Conservation (phyloP, 1,140 invertebrate genomes). For the Phocides pigmalion region DNA sequence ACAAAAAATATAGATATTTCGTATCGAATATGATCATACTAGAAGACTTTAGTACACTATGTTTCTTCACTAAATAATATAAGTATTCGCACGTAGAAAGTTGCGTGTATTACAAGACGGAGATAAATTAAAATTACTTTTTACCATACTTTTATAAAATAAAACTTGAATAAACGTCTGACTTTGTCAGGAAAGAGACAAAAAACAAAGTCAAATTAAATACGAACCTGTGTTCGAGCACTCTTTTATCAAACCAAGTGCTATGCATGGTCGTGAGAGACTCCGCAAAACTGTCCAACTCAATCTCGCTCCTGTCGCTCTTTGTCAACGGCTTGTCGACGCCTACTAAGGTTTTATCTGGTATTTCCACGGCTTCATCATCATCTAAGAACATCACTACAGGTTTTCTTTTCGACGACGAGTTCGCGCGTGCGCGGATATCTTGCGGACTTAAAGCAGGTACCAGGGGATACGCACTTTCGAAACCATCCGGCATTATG, state of each 20-base stretch:
- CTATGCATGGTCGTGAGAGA: conserved; percentile 76
- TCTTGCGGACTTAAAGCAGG: conserved; percentile 77
- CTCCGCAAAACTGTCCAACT: conserved; percentile 85
- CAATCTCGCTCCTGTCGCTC: conserved; percentile 82
- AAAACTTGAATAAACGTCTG: too few relatives aligned
- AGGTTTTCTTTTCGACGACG: conserved; percentile 71
- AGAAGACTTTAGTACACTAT: too few relatives aligned
- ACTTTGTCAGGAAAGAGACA: too few relatives aligned
- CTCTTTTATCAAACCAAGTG: conserved; percentile 84
- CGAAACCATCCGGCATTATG: conserved; percentile 78
- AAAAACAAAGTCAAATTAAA: not conserved
- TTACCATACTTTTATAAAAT: too few relatives aligned
- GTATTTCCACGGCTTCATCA: conserved; percentile 70
- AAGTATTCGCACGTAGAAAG: too few relatives aligned
- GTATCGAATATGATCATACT: too few relatives aligned
- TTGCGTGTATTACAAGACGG: too few relatives aligned
- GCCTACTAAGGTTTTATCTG: conserved; percentile 69
- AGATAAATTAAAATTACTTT: too few relatives aligned
- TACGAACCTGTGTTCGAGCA: conserved; percentile 85
- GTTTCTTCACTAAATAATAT: too few relatives aligned
- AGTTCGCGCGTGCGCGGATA: conserved; percentile 83
- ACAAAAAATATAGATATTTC: too few relatives aligned
- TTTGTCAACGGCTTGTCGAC: conserved; percentile 69
- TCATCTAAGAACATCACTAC: conserved; percentile 63
- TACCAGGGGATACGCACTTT: conserved; percentile 80